Conservation (phyloP, 2,797 vertebrate genomes). For the Syndactyla subalaris region DNA sequence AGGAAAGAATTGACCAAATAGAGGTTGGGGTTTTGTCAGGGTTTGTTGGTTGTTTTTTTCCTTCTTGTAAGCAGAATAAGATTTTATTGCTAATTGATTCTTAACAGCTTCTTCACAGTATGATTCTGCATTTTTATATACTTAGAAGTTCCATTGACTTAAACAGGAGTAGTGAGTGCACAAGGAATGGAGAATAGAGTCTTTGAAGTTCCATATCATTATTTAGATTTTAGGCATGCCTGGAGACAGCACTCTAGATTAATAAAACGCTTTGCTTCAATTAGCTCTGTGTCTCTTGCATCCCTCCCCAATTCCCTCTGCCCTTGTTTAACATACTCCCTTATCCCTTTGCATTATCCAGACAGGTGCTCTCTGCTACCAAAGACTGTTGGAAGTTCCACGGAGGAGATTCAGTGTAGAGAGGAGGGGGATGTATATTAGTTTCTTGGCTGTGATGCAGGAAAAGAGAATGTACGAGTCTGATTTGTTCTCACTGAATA, state of each 20-base stretch:
- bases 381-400: conserved; percentile 32
- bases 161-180: background rate
- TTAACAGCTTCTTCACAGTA: background rate
- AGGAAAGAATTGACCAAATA: background rate
- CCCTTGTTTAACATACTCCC: conserved; percentile 74
- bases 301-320: conserved; percentile 66
- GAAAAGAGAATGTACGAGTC: background rate
- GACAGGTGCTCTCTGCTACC: conserved; percentile 63
- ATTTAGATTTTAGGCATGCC: conserved; percentile 73
- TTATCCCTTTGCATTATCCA: conserved; percentile 67
- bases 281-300: conserved; percentile 62
- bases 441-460: background rate
- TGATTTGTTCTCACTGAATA: background rate
- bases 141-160: conserved; percentile 16
- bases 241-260: conserved; percentile 54
- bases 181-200: conserved; percentile 30
- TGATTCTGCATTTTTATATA: background rate
- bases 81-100: conserved; percentile 14
- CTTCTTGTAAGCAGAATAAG: background rate
- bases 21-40: background rate
- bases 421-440: background rate
- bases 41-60: background rate
- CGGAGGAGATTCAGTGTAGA: background rate
- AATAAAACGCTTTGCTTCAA: conserved; percentile 70
- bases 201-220: conserved; percentile 58